Evolutionary conservation across 1,140 invertebrate species (phyloP).

Genomic region (Triops cancriformis): DNA sequence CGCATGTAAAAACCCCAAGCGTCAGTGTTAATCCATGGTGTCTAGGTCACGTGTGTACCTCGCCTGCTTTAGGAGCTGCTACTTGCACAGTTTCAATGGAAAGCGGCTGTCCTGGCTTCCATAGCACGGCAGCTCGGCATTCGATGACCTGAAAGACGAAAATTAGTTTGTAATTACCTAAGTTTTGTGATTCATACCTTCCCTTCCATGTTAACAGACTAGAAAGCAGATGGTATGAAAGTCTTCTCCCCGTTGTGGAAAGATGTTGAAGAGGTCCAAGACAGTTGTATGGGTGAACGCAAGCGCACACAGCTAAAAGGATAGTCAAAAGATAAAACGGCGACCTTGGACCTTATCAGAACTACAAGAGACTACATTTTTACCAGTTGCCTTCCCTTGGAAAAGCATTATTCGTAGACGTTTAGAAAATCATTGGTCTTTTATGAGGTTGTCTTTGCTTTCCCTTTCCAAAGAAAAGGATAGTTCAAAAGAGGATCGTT

Average conservation of each 20-base stretch:
- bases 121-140: slow-evolving; percentile 85
- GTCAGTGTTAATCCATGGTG: not conserved
- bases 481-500: no score
- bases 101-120: slow-evolving; percentile 77
- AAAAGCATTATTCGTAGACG: no score
- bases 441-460: no score
- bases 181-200: not conserved
- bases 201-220: not conserved
- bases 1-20: not conserved
- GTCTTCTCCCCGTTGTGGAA: not conserved
- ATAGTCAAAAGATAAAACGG: no score
- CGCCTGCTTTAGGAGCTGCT: slow-evolving; percentile 71
- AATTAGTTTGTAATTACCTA: not conserved
- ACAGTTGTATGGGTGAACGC: not conserved
- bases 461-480: no score
- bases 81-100: slow-evolving; percentile 86
- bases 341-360: no score
- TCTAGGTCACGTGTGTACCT: not conserved
- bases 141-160: slow-evolving; percentile 55
- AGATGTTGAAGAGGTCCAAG: not conserved
- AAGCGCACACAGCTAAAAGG: no score
- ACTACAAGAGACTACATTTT: no score
- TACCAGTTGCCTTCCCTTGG: no score
- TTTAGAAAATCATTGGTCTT: no score
- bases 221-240: not conserved